These are phyloP conservation scores for Eurystomus gularis DNA, from an alignment of 2,113 vertebrate genomes.

Conservation along the genomic window DNA sequence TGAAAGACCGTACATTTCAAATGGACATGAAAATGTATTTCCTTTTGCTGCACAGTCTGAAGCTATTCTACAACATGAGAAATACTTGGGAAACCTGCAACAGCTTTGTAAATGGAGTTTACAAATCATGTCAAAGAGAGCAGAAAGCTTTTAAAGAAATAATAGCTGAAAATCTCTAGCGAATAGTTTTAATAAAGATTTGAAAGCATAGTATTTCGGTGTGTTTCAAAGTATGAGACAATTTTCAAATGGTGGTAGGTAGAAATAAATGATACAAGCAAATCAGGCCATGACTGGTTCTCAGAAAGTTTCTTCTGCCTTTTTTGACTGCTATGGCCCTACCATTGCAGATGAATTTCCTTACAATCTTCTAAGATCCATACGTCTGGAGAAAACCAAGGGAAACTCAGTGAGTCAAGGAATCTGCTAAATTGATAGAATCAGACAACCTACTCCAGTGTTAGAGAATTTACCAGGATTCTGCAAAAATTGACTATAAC, in stretches of 20 bases:
- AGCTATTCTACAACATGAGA: background rate
- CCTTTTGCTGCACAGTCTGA: background rate
- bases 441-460: background rate
- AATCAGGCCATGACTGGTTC: background rate
- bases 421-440: background rate
- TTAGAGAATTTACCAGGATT: background rate
- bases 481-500: background rate
- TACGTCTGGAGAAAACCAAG: background rate
- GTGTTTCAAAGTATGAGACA: background rate
- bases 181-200: background rate
- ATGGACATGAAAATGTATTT: background rate
- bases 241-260: background rate
- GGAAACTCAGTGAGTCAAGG: background rate
- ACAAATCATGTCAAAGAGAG: background rate
- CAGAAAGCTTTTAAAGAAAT: background rate
- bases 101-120: background rate
- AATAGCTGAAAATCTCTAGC: background rate
- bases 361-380: background rate
- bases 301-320: background rate
- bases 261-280: background rate
- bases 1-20: background rate
- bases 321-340: background rate
- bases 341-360: background rate
- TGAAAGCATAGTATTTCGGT: background rate
- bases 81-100: background rate